phyloP scores from a whole-genome alignment of 2,888 invertebrate species.

The Ennomos fuscantarius region DNA sequence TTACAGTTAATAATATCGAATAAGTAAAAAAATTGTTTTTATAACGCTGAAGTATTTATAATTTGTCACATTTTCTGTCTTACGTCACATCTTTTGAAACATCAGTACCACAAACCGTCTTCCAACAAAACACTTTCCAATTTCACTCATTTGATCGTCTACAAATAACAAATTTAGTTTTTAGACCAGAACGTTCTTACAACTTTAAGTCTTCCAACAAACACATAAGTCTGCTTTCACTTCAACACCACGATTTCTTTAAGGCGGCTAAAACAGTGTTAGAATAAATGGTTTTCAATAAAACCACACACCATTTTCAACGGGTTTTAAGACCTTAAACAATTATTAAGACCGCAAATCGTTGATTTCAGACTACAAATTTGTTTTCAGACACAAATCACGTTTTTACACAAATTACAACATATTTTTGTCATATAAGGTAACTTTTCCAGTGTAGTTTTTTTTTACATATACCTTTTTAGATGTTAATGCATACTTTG shows the following conservation, averaged over 20 bases:
- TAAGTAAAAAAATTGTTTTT: no score
- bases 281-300: no score
- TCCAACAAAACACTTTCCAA: neutral
- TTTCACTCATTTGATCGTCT: neutral
- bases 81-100: no score
- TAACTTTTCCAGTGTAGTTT: no score
- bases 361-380: no score
- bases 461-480: neutral
- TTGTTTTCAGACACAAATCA: neutral
- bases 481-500: slow-evolving; percentile 14
- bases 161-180: neutral
- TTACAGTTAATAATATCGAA: no score
- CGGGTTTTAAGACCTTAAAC: neutral
- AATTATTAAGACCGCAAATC: neutral
- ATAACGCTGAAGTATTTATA: no score
- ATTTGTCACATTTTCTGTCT: no score
- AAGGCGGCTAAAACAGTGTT: no score
- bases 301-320: neutral
- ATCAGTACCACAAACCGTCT: slow-evolving; percentile 23
- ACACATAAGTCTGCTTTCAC: neutral
- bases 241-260: no score
- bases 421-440: neutral
- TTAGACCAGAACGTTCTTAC: neutral
- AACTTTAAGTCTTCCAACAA: neutral
- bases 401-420: neutral